Evolutionary conservation across 1,140 invertebrate species (phyloP).

Genomic region (Philotrypesis tridentata): DNA sequence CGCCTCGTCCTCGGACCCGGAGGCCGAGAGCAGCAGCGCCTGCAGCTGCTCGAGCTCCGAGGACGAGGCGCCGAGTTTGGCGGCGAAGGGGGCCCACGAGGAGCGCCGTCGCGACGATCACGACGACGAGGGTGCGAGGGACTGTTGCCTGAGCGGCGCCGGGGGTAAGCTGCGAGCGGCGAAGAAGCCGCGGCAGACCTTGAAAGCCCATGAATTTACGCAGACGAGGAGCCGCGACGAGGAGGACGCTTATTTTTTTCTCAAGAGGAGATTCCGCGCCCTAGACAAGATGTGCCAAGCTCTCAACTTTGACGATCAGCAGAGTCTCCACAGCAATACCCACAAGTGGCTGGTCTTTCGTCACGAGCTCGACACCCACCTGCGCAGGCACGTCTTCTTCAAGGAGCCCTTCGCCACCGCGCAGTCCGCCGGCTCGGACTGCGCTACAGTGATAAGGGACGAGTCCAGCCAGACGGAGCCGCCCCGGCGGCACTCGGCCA

Average conservation of each 20-base stretch:
- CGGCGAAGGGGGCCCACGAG: background rate
- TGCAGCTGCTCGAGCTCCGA: slow-evolving; percentile 20
- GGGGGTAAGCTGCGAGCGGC: no score
- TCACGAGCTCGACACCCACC: background rate
- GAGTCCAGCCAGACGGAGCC: background rate
- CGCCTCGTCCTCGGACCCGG: background rate
- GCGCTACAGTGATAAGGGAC: background rate
- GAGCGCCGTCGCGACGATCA: background rate
- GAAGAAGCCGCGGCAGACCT: no score
- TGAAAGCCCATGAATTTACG: background rate
- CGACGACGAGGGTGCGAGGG: background rate
- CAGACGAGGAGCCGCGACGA: background rate
- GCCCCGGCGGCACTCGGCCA: no score
- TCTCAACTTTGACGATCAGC: background rate
- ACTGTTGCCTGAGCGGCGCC: no score
- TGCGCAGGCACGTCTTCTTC: background rate
- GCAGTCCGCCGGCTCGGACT: background rate
- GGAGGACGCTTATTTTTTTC: background rate
- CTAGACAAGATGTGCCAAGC: background rate
- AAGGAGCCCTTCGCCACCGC: background rate
- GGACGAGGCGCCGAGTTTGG: background rate
- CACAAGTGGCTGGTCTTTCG: slow-evolving; percentile 18
- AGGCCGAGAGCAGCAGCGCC: background rate
- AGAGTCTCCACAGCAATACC: background rate
- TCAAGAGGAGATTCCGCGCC: background rate